Percentiles rank a stretch among this genome's conserved stretches.
These are phyloP conservation scores for Galemys pyrenaicus DNA, from an alignment of 2,113 vertebrate species.

Conservation along the genomic window DNA sequence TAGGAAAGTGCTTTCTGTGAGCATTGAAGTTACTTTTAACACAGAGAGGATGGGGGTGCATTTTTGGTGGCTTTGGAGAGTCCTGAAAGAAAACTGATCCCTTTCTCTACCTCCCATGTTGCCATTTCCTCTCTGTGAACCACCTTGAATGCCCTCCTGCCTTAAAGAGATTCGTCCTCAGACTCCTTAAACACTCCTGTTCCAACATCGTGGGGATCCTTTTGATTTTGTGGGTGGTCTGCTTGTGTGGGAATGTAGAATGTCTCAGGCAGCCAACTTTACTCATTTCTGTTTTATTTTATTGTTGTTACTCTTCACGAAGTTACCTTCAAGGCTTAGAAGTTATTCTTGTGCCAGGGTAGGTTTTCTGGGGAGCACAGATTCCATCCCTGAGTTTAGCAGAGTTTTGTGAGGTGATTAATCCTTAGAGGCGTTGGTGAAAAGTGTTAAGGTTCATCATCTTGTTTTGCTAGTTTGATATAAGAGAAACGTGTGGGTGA, in stretches of 20 bases:
- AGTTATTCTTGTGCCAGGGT: neutral
- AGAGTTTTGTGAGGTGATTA: neutral
- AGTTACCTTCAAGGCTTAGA: neutral
- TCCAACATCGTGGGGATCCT: neutral
- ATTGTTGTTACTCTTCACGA: neutral
- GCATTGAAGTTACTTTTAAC: conserved; percentile 62
- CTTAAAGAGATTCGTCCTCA: neutral
- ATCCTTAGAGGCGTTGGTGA: neutral
- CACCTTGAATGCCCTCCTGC: neutral
- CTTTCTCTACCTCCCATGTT: neutral
- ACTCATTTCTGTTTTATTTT: conserved; percentile 21
- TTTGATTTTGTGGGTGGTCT: conserved; percentile 21
- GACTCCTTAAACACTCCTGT: neutral
- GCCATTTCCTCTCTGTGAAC: neutral
- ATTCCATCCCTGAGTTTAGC: conserved; percentile 17
- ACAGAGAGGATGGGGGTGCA: neutral
- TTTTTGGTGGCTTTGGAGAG: conserved; percentile 46
- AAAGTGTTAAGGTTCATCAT: neutral
- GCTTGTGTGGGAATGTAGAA: neutral
- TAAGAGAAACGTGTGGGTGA: neutral
- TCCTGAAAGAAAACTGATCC: neutral
- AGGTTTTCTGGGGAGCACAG: conserved; percentile 19
- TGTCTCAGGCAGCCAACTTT: neutral
- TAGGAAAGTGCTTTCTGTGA: conserved; percentile 31
- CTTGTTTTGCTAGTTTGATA: neutral